Percentiles rank a stretch among this genome's conserved stretches.
Evolutionary conservation across 2,888 invertebrate genomes (phyloP).

Genomic region (Patella depressa): DNA sequence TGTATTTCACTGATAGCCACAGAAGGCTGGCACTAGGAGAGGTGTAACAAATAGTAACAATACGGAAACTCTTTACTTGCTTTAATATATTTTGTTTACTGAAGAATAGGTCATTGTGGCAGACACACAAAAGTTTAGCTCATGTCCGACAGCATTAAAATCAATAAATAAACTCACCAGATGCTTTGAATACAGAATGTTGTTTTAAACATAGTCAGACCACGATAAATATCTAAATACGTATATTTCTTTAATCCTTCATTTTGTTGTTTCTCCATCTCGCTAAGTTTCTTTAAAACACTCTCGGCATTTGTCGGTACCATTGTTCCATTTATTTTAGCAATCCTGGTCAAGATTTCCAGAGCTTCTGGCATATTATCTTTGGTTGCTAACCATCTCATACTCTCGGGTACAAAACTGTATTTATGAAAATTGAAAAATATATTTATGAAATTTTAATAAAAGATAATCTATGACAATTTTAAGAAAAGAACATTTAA

Average conservation of each 20-base stretch:
- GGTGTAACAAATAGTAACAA: no score
- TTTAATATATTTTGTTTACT: no score
- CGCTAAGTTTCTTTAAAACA: slow-evolving; percentile 26
- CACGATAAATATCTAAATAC: slow-evolving; percentile 46
- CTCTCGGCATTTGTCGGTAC: slow-evolving; percentile 30
- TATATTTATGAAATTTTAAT: no score
- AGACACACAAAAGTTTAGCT: background rate
- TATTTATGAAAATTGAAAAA: background rate
- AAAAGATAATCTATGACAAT: no score
- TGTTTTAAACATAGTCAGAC: slow-evolving; percentile 30
- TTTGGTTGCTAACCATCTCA: slow-evolving; percentile 47
- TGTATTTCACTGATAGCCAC: no score
- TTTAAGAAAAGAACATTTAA: no score
- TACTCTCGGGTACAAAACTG: slow-evolving; percentile 50
- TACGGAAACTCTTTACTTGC: no score
- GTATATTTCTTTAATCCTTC: slow-evolving; percentile 39
- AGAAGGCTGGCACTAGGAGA: no score
- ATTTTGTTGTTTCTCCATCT: slow-evolving; percentile 25
- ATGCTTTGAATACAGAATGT: slow-evolving; percentile 34
- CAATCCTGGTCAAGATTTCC: slow-evolving; percentile 38
- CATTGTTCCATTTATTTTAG: slow-evolving; percentile 41
- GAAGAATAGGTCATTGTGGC: no score
- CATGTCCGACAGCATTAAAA: no score
- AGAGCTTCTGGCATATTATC: slow-evolving; percentile 43
- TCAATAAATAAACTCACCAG: slow-evolving; percentile 30